A percentile compares a stretch with the other conserved stretches of the same genome.
These are phyloP conservation scores for Xenops minutus DNA, from an alignment of 2,797 vertebrate species.

Conservation along the genomic window DNA sequence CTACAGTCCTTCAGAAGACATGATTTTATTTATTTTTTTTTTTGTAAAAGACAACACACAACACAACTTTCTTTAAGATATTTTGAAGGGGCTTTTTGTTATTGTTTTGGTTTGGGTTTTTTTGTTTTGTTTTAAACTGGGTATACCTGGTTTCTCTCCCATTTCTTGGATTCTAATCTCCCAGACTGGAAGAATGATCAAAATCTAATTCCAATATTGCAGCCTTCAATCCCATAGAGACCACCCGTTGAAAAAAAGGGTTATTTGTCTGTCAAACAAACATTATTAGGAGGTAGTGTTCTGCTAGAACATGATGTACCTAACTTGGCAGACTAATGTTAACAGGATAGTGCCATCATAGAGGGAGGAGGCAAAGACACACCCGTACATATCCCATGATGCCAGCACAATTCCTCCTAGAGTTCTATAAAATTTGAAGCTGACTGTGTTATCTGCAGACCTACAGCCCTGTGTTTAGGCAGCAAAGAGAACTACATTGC, in stretches of 20 bases:
- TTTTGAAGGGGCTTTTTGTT: background rate
- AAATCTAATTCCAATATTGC: background rate
- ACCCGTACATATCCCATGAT: background rate
- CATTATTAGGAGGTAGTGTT: background rate
- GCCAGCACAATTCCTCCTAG: background rate
- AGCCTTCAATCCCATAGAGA: background rate
- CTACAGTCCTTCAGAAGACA: background rate
- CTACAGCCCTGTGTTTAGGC: background rate
- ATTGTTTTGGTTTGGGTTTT: background rate
- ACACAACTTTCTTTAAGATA: background rate
- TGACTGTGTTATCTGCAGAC: background rate
- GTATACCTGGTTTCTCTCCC: background rate
- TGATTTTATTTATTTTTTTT: background rate
- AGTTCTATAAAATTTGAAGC: background rate
- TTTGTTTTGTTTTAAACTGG: background rate
- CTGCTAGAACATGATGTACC: constrained; percentile 9
- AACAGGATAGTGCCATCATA: constrained; percentile 26
- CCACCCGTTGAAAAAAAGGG: background rate
- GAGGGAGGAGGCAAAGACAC: constrained; percentile 25
- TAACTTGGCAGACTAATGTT: constrained; percentile 23
- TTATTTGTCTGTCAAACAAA: background rate
- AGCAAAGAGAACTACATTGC: background rate
- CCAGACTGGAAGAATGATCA: background rate
- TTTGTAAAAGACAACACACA: background rate
- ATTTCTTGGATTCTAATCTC: background rate